phyloP scores from a whole-genome alignment of 2,797 vertebrate genomes.

The Bradypus variegatus region DNA sequence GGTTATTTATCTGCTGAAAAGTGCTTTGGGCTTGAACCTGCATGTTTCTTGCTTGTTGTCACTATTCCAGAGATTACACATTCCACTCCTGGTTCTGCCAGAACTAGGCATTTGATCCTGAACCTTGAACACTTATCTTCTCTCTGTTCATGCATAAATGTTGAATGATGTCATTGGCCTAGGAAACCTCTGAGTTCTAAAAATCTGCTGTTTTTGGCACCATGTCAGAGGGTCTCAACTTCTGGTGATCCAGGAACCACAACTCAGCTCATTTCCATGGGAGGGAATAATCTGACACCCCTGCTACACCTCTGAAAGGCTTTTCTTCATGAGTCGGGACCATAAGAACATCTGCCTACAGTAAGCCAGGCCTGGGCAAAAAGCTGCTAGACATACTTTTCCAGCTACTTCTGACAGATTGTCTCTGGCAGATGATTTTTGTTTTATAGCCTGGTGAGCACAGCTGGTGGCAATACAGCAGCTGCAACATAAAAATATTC shows the following conservation, averaged over 20 bases:
- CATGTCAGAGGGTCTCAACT: constrained; percentile 27
- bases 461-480: background rate
- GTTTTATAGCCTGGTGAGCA: background rate
- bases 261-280: background rate
- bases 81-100: background rate
- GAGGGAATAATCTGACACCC: background rate
- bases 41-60: background rate
- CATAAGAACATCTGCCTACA: background rate
- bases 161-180: background rate
- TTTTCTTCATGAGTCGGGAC: background rate
- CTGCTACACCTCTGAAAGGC: too few species aligned
- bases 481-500: accelerated
- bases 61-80: background rate
- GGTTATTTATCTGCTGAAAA: background rate
- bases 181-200: background rate
- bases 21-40: background rate
- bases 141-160: background rate
- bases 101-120: background rate
- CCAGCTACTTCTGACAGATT: background rate
- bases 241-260: background rate
- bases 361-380: background rate
- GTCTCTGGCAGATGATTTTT: background rate
- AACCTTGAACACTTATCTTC: background rate
- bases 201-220: constrained; percentile 7
- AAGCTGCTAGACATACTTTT: background rate